phyloP scores from a whole-genome alignment of 1,140 invertebrate species.

The Cotesia vestalis region DNA sequence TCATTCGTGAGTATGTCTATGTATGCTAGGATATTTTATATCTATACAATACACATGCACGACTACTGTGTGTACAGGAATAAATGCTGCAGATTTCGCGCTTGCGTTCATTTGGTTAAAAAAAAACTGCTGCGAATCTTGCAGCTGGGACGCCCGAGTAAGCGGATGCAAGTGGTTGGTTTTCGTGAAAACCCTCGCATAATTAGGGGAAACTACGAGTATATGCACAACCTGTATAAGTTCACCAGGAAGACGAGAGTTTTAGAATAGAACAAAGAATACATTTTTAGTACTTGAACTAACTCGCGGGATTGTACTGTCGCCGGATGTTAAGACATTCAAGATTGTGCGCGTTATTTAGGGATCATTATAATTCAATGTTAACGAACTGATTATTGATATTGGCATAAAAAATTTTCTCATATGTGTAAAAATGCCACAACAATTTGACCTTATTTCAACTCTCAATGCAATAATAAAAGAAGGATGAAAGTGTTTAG shows the following conservation, averaged over 20 bases:
- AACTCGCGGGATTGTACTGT: too few species aligned
- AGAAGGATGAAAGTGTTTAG: too few species aligned
- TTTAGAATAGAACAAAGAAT: background rate
- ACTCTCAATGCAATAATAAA: too few species aligned
- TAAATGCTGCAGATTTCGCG: conserved; percentile 11
- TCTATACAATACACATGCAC: background rate
- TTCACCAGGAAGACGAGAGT: background rate
- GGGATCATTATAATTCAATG: too few species aligned
- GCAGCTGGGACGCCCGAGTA: conserved; percentile 19
- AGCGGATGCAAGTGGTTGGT: conserved; percentile 16
- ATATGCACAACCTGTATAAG: background rate
- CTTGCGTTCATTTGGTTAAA: conserved; percentile 5
- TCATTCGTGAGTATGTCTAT: background rate
- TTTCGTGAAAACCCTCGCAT: background rate
- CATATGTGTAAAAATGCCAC: too few species aligned
- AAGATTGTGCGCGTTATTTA: too few species aligned
- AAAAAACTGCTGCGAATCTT: conserved; percentile 9
- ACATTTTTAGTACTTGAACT: background rate
- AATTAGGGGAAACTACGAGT: conserved; percentile 9
- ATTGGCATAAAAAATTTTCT: too few species aligned
- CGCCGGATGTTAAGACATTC: too few species aligned
- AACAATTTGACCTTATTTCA: too few species aligned
- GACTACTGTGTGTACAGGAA: too few species aligned
- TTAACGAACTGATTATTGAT: too few species aligned
- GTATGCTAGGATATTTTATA: background rate